These are phyloP conservation scores for Onychostruthus taczanowskii DNA, from an alignment of 2,113 vertebrate species.

Conservation along the genomic window DNA sequence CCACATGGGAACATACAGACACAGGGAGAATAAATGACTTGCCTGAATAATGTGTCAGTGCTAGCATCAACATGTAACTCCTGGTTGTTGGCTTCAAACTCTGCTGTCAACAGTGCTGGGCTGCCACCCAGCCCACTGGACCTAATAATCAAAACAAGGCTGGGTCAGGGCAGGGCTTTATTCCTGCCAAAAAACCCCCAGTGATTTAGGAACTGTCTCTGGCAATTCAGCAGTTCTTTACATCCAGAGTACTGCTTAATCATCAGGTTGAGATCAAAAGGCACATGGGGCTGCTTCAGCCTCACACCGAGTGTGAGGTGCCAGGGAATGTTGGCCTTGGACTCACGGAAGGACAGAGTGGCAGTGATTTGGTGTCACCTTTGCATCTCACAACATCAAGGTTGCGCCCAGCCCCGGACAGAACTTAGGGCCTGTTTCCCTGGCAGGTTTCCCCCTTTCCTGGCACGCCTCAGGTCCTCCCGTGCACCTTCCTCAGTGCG, in stretches of 20 bases:
- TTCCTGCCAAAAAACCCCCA: not conserved
- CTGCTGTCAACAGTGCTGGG: not conserved
- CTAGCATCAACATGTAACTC: not conserved
- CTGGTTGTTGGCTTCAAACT: not conserved
- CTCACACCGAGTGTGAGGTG: not conserved
- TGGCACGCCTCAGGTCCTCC: not conserved
- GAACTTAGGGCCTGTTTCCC: not conserved
- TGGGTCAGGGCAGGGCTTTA: not conserved
- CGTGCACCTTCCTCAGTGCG: not conserved
- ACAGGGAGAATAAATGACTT: not conserved
- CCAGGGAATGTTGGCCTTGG: not conserved
- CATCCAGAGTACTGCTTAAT: not conserved
- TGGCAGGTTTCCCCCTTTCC: not conserved
- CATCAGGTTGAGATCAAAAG: not conserved
- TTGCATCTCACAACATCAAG: not conserved
- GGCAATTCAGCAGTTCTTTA: not conserved
- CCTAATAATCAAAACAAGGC: not conserved
- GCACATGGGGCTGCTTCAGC: not conserved
- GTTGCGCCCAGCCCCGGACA: not conserved
- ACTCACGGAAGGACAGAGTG: not conserved
- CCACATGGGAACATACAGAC: not conserved
- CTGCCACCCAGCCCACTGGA: not conserved
- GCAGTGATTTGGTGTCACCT: not conserved
- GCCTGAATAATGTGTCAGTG: not conserved
- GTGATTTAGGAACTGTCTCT: constrained; percentile 7